Evolutionary conservation across 2,888 invertebrate genomes (phyloP), one percentile per base, ranked within the genome.

Genomic region (Cataglyphis albicans): DNA sequence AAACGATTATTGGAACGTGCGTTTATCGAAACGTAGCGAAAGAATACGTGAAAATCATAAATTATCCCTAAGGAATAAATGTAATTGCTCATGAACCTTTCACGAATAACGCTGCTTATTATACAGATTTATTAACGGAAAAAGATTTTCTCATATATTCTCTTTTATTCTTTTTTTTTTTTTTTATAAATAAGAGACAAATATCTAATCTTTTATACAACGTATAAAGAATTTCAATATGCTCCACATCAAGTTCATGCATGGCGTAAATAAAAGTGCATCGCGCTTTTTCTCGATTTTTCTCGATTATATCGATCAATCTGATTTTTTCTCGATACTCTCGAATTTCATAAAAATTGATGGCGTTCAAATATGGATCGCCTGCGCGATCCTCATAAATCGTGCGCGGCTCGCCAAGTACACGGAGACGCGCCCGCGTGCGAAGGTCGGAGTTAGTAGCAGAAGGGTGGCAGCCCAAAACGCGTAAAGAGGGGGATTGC

Each of bases 381-480:
- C 10, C 32, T 25, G 48, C 29, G n/a, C 12, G 76, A 48, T 48
- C 32, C 57, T 78, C 78, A 38, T 59, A 44, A 78, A 59, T 70
- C 44, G 72, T 78, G 21, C 32, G 29, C 35, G n/a, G 57, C 68
- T 78, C 78, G 32, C 78, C 18, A 80, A 78, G 57, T 78, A 81
- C 59, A 35, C 61, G 61, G 61, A 48, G 80, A 63, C 64, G 81
- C 70, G 80, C 81, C 81, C 84, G 83, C 76, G 83, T 75, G 76
- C 86, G 82, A 87, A 88, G 86, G 88, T 85, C 85, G 89, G 44
- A 87, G 88, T 89, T 86, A 86, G 85, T 85, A 84, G 87, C 85
- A 84, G 90, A 89, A 90, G 92, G 90, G 90, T 90, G 89, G 88
- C 83, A 90, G 89, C 87, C 90, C 68, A 91, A 92, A 91, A 89